Conservation (phyloP, 2,888 invertebrate species). For the Drosophila cognata region DNA sequence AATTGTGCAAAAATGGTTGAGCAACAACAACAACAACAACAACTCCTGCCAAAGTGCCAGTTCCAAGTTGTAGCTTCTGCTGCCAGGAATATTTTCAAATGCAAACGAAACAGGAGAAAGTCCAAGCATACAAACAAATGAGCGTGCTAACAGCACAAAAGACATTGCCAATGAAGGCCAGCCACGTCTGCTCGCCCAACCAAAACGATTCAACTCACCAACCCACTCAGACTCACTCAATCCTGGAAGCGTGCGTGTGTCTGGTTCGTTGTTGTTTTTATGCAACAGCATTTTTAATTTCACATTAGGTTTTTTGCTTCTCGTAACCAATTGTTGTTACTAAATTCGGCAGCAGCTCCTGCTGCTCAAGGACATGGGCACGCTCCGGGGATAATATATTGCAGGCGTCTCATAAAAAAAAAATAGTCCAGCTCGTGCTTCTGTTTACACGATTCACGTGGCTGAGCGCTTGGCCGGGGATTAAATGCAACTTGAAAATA, state of each 20-base stretch:
- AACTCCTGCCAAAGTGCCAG: constrained; percentile 34
- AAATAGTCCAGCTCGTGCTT: constrained; percentile 63
- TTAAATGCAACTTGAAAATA: constrained; percentile 81
- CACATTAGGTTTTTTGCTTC: constrained; percentile 52
- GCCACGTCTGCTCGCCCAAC: constrained; percentile 36
- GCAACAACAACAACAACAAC: constrained; percentile 33
- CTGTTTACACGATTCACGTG: constrained; percentile 77
- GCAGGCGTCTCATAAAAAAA: constrained; percentile 20
- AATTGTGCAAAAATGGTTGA: constrained; percentile 73
- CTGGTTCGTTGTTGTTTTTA: constrained; percentile 52
- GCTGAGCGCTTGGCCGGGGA: constrained; percentile 63
- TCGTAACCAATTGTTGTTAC: constrained; percentile 28
- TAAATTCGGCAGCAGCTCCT: constrained; percentile 2
- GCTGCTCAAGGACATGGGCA: constrained; percentile 14
- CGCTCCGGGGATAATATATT: constrained; percentile 34
- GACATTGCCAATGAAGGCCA: constrained; percentile 44
- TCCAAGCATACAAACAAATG: constrained; percentile 84
- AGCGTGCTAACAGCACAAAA: constrained; percentile 81
- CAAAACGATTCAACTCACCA: constrained; percentile 36
- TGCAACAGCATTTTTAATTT: constrained; percentile 63
- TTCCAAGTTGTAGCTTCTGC: constrained; percentile 47
- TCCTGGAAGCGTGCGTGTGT: constrained; percentile 46
- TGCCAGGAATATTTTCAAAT: constrained; percentile 82
- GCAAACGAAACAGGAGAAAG: constrained; percentile 84
- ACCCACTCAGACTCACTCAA: constrained; percentile 23